Evolutionary conservation across 2,888 invertebrate genomes (phyloP), one percentile per base, ranked within the genome.

Genomic region (Agrilus mali): DNA sequence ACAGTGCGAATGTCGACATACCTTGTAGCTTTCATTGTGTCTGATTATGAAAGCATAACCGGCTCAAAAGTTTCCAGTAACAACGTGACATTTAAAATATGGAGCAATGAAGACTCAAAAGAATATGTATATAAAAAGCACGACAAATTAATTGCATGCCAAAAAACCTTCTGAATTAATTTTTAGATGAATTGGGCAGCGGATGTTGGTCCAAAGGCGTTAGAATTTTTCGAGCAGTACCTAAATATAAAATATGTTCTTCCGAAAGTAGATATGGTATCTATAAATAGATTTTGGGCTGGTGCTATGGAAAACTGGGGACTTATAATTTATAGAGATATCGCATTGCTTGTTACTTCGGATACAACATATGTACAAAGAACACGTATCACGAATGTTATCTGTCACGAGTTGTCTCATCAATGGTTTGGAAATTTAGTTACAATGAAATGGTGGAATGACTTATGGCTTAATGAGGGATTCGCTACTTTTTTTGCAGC

Each of bases 1-100:
- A 83, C 87, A 0, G 81, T 87, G 0, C 82, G 81, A 2, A 95
- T 96, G 94, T 90, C 92, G 1, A 93, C 94, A 0, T 96, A 96
- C 60, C 67, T 95, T 36, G 80, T 95, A 0, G 95, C 94, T 0
- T 86, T n/a, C n/a, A n/a, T n/a, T n/a, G n/a, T n/a, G n/a, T n/a
- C n/a, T n/a, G n/a, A n/a, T n/a, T n/a, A n/a, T n/a, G n/a, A n/a
- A n/a, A n/a, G n/a, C n/a, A n/a, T n/a, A n/a, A n/a, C 79, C 72
- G 0, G 50, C 58, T 0, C 59, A 55, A 0, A 45, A 48, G 0
- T 51, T 4, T 10, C 27, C 10, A 10, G 60, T 14, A 67, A 65
- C 50, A 67, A 67, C 42, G 69, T 71, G 2, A 64, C 64, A 1
- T 85, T 86, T 68, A 72, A 74, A 57, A 81, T 85, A 46, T 86